Evolutionary conservation across 2,888 invertebrate genomes (phyloP).

Genomic region (Zeuzera pyrina): DNA sequence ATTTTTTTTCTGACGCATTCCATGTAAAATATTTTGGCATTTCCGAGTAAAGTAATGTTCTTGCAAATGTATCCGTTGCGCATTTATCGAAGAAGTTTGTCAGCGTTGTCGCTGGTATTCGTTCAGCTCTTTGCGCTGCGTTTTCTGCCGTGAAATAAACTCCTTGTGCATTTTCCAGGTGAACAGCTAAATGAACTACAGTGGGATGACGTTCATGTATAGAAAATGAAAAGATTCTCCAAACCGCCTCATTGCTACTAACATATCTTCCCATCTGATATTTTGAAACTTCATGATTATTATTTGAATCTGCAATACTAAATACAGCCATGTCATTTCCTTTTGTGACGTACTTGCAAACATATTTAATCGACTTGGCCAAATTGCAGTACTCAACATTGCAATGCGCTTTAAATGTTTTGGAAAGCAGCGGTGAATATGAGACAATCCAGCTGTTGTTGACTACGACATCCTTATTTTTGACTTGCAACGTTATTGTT

Average conservation of each 20-base stretch:
- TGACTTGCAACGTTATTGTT: background rate
- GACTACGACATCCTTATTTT: slow-evolving; percentile 1
- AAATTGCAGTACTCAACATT: too few species aligned
- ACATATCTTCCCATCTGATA: too few species aligned
- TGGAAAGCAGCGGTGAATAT: slow-evolving; percentile 9
- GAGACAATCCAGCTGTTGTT: slow-evolving; percentile 10
- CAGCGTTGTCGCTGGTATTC: slow-evolving; percentile 17
- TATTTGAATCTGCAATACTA: too few species aligned
- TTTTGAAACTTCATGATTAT: too few species aligned
- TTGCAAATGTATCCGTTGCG: too few species aligned
- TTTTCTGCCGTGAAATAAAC: slow-evolving; percentile 16
- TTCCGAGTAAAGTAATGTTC: slow-evolving; percentile 9
- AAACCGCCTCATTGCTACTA: too few species aligned
- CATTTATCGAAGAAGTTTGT: too few species aligned
- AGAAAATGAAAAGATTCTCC: too few species aligned
- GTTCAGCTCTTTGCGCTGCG: slow-evolving; percentile 15
- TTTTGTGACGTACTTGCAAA: slow-evolving; percentile 11
- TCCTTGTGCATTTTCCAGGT: too few species aligned
- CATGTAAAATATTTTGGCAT: slow-evolving; percentile 5
- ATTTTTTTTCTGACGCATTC: slow-evolving; percentile 2
- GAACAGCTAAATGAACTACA: slow-evolving; percentile 7
- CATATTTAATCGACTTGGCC: too few species aligned
- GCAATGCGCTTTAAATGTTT: slow-evolving; percentile 10
- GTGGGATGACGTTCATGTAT: too few species aligned
- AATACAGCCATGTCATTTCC: too few species aligned